Evolutionary conservation across 2,113 vertebrate species (phyloP), one percentile per base, ranked within the genome.

Genomic region (Odontesthes bonariensis): DNA sequence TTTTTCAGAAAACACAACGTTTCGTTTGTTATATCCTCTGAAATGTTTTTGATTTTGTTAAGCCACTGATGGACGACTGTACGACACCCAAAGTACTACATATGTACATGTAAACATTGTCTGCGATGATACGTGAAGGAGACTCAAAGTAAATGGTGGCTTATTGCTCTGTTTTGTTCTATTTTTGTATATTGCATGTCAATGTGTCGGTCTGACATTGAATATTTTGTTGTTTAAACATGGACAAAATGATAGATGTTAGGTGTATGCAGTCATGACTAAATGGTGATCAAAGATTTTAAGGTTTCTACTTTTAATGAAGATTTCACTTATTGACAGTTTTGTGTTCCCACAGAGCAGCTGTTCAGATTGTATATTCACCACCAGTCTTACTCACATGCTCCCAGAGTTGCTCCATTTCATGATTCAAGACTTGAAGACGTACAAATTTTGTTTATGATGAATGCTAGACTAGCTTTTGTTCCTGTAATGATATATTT

Each of bases 361-460:
- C 63, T 63, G 54, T 56, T 33, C n/a, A 6, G 20, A 16, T 53
- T 27, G 14, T 42, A 14, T 47, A 27, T 16, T 27, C 46, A 19
- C 33, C 12, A n/a, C 61, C 33, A 31, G n/a, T 38, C 2, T 23
- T 49, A 67, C 66, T 52, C 49, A 59, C 3, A n/a, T 10, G 19
- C 35, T 63, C 23, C 9, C 23, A 31, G 32, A 8, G 3, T 14
- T 0, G 38, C 27, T 81, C 64, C 35, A 20, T 16, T 14, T 16
- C 6, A 13, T 32, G 32, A 64, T 79, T 46, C 27, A 52, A 76
- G 17, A 88, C 79, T 85, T 84, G 73, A 83, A 87, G 51, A 40
- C 62, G 19, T 51, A 0, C 19, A 62, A 12, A 68, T 46, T 38
- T 35, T 14, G 32, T 75, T 82, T 58, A 66, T 23, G 4, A 62